A percentile compares a stretch with the other conserved stretches of the same genome.
These are phyloP conservation scores for Chrysocyon brachyurus DNA, from an alignment of 2,797 vertebrate species.

Conservation along the genomic window DNA sequence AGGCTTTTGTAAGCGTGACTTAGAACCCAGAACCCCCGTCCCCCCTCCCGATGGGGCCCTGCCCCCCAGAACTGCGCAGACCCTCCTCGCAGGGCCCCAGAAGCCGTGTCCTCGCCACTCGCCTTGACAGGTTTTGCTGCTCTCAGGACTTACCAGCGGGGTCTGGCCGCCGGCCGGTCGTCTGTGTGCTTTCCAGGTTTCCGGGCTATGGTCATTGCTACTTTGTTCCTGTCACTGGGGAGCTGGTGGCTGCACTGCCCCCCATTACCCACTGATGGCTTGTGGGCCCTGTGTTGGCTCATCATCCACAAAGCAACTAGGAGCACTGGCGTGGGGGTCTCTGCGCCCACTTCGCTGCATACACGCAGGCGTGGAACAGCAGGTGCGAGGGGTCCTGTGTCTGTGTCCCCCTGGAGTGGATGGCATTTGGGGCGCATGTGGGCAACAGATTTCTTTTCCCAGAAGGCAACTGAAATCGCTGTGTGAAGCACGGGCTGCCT, in stretches of 20 bases:
- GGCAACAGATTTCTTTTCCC: background rate
- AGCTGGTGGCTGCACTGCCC: rapidly evolving
- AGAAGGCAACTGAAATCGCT: background rate
- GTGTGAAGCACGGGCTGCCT: background rate
- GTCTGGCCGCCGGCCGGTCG: no score
- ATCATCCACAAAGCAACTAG: rapidly evolving
- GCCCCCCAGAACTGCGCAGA: background rate
- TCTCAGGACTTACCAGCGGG: no score
- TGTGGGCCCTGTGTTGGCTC: background rate
- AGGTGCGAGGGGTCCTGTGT: background rate
- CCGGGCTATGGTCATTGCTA: rapidly evolving
- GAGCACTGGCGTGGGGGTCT: background rate
- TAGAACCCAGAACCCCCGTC: background rate
- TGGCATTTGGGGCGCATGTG: background rate
- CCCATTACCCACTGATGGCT: background rate
- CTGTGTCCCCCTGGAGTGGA: background rate
- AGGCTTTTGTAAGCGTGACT: background rate
- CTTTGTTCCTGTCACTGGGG: rapidly evolving
- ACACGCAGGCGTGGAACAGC: background rate
- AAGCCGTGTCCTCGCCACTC: background rate
- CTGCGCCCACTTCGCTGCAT: background rate
- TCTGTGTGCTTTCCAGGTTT: background rate
- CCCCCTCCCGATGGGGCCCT: background rate
- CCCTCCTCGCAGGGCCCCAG: background rate
- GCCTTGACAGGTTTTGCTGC: background rate